Conservation (phyloP, 2,888 invertebrate genomes). For the Campoletis raptor region DNA sequence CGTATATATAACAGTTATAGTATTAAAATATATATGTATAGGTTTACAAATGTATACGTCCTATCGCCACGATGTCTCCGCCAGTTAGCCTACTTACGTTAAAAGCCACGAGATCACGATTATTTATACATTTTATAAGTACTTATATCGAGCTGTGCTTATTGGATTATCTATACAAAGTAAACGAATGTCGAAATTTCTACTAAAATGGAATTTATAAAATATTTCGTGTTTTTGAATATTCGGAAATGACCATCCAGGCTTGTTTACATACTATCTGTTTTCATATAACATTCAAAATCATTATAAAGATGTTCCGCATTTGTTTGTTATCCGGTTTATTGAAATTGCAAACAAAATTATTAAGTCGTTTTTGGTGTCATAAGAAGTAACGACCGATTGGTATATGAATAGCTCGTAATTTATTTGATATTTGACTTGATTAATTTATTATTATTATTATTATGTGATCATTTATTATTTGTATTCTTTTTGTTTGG, state of each 20-base stretch:
- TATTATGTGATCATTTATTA: too few relatives aligned
- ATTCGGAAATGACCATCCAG: not conserved
- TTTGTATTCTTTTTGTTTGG: too few relatives aligned
- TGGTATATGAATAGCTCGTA: too few relatives aligned
- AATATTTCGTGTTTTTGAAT: not conserved
- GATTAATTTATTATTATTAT: too few relatives aligned
- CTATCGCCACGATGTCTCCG: slow-evolving; percentile 69
- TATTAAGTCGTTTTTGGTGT: not conserved
- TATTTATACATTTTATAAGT: slow-evolving; percentile 28
- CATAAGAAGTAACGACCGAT: too few relatives aligned
- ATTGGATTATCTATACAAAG: slow-evolving; percentile 2
- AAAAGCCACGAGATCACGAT: slow-evolving; percentile 65
- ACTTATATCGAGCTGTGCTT: not conserved
- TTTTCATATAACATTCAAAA: not conserved
- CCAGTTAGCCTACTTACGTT: slow-evolving; percentile 81
- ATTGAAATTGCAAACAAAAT: not conserved
- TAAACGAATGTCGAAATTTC: not conserved
- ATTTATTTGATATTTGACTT: too few relatives aligned
- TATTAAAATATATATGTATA: not conserved
- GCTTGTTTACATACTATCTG: not conserved
- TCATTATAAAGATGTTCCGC: not conserved
- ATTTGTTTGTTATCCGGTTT: not conserved
- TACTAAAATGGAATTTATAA: not conserved
- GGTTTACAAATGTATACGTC: slow-evolving; percentile 21
- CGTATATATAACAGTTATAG: not conserved